Evolutionary conservation across 2,113 vertebrate genomes (phyloP), one percentile per base, ranked within the genome.

Genomic region (Pandion haliaetus): DNA sequence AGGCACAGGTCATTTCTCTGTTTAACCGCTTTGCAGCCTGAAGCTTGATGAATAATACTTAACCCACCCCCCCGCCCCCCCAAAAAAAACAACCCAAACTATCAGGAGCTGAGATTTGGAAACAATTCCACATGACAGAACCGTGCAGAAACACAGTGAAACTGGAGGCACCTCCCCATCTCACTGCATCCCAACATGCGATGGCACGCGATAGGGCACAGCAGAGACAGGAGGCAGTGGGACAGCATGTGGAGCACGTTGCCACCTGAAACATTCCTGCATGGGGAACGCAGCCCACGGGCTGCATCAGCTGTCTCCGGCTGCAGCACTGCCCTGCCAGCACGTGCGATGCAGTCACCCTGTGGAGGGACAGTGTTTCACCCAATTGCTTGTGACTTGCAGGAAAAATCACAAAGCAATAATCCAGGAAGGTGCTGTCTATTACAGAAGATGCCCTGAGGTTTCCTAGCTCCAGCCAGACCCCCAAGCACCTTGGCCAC

Each of bases 291-390:
- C 38, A 87, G 72, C 31, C 49, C 31, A 16, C 0, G 8, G 55
- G 49, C 31, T 65, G 38, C 18, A 23, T 0, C 1, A 4, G 17
- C 59, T 84, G 36, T 34, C 0, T 0, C 9, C 12, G 25, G 54
- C 79, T 86, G 90, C 65, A 82, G 54, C 49, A 31, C 18, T 50
- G 83, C 49, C 40, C 70, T 61, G 17, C 44, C 73, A 63, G 44
- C 70, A 36, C 0, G 2, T 14, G 55, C 4, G 3, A 52, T 2
- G 15, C 34, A 29, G 54, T 32, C 32, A 65, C 34, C 21, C 80
- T 52, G 19, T 18, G 31, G 28, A 80, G 70, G 49, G n/a, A 88
- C 40, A n/a, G 16, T 8, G 28, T 20, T 73, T 65, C 15, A 79
- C 19, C n/a, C 83, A 42, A 0, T 11, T 28, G 34, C 36, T 52